Conservation (phyloP, 1,140 invertebrate genomes). For the Philaenus spumarius region DNA sequence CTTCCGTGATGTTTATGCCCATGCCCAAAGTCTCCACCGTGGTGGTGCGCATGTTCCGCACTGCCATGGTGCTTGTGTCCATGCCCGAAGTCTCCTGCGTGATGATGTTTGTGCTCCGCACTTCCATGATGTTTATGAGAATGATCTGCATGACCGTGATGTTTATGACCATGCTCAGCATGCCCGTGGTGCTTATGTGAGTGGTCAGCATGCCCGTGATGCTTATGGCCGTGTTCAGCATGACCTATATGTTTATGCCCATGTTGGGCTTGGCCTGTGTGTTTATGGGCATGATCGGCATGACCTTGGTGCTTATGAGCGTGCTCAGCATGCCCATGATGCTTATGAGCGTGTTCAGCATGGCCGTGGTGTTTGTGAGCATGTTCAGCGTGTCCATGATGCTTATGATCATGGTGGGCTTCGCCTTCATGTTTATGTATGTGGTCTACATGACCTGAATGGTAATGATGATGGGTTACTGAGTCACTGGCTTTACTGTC, state of each 20-base stretch:
- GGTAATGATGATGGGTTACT: constrained; percentile 15
- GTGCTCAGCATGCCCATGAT: constrained; percentile 14
- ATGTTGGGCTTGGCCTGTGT: constrained; percentile 14
- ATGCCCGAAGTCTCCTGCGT: constrained; percentile 2
- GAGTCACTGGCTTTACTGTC: constrained; percentile 6
- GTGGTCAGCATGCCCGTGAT: constrained; percentile 15
- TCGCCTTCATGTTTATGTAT: constrained; percentile 16
- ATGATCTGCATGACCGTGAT: constrained; percentile 10
- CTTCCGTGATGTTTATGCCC: constrained; percentile 2
- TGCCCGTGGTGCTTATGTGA: constrained; percentile 12
- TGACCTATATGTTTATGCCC: constrained; percentile 13
- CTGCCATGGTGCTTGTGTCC: not conserved
- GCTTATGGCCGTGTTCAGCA: constrained; percentile 16
- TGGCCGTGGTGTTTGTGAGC: constrained; percentile 9
- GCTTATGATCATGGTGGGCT: constrained; percentile 17
- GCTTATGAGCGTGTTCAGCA: constrained; percentile 14
- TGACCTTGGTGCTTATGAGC: constrained; percentile 6
- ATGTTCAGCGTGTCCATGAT: constrained; percentile 17
- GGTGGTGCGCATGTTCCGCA: not conserved
- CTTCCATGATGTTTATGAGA: constrained; percentile 12
- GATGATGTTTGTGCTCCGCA: constrained; percentile 12
- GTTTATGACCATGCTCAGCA: constrained; percentile 14
- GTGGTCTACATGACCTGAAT: constrained; percentile 17
- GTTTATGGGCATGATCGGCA: constrained; percentile 13
- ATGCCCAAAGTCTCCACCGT: constrained; percentile 4